A percentile compares a stretch with the other conserved stretches of the same genome.
Evolutionary conservation across 2,888 invertebrate genomes (phyloP).

Genomic region (Labia minor): DNA sequence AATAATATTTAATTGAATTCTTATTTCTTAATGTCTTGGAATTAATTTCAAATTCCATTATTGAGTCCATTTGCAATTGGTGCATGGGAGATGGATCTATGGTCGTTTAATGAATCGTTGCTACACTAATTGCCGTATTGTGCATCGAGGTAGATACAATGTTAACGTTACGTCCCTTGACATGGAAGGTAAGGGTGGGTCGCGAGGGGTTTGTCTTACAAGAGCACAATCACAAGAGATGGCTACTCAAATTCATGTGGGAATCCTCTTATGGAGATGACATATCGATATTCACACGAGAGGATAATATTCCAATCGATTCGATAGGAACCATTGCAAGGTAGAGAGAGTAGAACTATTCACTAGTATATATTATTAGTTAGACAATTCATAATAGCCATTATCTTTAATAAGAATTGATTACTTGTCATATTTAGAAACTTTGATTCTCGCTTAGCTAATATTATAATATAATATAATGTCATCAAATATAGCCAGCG

Average conservation of each 20-base stretch:
- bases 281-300: background rate
- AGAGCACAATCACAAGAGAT: background rate
- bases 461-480: slow-evolving; percentile 1
- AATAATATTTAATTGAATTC: too few species aligned
- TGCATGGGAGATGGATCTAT: background rate
- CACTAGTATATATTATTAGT: background rate
- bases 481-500: slow-evolving; percentile 13
- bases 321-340: background rate
- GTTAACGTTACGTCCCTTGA: background rate
- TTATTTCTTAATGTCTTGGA: too few species aligned
- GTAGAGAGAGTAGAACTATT: background rate
- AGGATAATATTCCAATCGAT: background rate
- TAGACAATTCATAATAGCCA: background rate
- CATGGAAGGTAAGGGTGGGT: background rate
- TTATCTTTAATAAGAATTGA: slow-evolving; percentile 4
- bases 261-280: slow-evolving; percentile 5
- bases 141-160: background rate
- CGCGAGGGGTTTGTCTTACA: background rate
- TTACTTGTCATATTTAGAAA: background rate
- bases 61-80: too few species aligned
- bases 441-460: background rate
- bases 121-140: background rate
- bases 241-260: background rate
- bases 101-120: background rate
- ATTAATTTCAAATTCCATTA: too few species aligned